Evolutionary conservation across 2,113 vertebrate species (phyloP).

Genomic region (Lophura nycthemera): DNA sequence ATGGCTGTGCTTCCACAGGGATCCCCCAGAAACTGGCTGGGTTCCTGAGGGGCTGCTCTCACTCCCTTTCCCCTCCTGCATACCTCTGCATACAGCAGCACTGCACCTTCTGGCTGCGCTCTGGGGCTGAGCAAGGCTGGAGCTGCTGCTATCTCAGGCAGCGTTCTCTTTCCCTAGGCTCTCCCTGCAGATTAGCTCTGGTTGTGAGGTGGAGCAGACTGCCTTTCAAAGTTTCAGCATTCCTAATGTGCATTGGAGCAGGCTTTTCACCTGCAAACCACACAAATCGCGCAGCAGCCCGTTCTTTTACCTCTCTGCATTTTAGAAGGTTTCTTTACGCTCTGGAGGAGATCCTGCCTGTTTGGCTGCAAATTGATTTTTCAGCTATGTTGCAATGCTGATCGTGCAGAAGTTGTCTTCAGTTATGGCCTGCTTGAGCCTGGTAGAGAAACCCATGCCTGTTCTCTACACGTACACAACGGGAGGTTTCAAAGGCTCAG

Average conservation of each 20-base stretch:
- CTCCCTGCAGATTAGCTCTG: neutral
- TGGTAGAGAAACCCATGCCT: neutral
- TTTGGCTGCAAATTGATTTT: neutral
- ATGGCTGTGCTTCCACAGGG: neutral
- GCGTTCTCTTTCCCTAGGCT: neutral
- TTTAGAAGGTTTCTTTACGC: neutral
- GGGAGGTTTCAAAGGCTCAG: slow-evolving; percentile 52
- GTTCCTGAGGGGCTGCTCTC: neutral
- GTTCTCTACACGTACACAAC: slow-evolving; percentile 12
- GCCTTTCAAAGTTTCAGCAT: slow-evolving; percentile 20
- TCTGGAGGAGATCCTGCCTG: neutral
- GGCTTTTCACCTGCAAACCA: slow-evolving; percentile 1
- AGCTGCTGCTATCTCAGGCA: neutral
- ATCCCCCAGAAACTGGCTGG: neutral
- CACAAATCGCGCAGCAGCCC: neutral
- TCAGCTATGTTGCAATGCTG: neutral
- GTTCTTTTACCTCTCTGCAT: neutral
- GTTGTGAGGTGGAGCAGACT: slow-evolving; percentile 1
- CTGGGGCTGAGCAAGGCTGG: neutral
- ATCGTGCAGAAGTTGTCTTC: neutral
- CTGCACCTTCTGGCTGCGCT: neutral
- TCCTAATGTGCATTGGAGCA: slow-evolving; percentile 34
- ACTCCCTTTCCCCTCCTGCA: neutral
- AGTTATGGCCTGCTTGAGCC: neutral
- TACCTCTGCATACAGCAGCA: neutral